Conservation (phyloP, 2,888 invertebrate species). For the Barypeithes pellucidus region DNA sequence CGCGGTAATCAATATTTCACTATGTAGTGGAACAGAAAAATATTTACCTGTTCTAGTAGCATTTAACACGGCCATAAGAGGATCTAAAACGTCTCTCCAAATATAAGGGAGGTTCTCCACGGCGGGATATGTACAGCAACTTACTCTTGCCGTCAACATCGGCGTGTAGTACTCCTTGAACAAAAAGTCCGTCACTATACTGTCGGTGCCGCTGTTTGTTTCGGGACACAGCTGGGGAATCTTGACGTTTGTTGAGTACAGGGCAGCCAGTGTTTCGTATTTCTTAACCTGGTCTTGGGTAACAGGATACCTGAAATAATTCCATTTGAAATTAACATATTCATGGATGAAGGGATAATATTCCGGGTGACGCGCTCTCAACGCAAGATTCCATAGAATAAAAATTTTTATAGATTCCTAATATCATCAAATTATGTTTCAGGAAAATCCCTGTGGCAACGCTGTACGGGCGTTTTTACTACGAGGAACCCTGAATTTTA, state of each 20-base stretch:
- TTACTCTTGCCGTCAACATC: conserved; percentile 81
- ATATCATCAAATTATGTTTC: too few relatives aligned
- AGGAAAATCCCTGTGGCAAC: too few relatives aligned
- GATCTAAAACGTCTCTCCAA: conserved; percentile 81
- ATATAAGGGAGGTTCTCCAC: conserved; percentile 78
- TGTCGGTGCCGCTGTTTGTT: conserved; percentile 68
- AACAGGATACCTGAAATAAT: conserved; percentile 64
- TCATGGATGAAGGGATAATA: too few relatives aligned
- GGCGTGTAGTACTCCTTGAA: conserved; percentile 78
- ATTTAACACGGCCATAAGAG: conserved; percentile 77
- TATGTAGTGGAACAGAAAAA: neutral
- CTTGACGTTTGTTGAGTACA: conserved; percentile 70
- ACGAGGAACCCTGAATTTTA: too few relatives aligned
- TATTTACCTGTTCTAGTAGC: conserved; percentile 76
- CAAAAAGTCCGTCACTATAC: conserved; percentile 75
- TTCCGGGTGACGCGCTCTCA: too few relatives aligned
- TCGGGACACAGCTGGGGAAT: conserved; percentile 67
- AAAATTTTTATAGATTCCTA: too few relatives aligned
- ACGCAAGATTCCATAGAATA: too few relatives aligned
- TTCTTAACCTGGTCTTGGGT: conserved; percentile 62
- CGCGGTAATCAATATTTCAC: neutral
- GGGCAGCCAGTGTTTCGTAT: conserved; percentile 72
- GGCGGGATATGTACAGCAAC: conserved; percentile 88
- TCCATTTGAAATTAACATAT: too few relatives aligned
- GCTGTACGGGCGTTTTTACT: too few relatives aligned